Conservation (phyloP, 2,797 vertebrate genomes). For the Pangasius larnaudii region DNA sequence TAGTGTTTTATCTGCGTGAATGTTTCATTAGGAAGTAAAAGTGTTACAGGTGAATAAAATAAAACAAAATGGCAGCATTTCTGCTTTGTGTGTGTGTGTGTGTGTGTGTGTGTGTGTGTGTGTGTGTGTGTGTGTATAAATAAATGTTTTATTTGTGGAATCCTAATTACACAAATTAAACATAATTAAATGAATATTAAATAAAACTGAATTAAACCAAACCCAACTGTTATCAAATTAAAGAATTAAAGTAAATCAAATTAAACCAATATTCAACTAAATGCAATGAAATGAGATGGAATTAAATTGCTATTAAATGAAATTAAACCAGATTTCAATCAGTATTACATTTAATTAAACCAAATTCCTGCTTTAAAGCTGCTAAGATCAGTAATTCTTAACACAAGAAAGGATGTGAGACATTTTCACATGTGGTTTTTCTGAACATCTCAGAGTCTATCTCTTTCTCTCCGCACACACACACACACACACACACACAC, state of each 20-base stretch:
- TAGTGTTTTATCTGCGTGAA: not conserved
- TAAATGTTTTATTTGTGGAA: not conserved
- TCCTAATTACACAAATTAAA: not conserved
- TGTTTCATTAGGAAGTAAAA: not conserved
- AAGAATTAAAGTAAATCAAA: not conserved
- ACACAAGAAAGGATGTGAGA: not conserved
- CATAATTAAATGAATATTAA: not conserved
- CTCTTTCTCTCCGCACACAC: conserved; percentile 1
- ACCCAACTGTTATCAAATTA: not conserved
- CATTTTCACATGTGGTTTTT: not conserved
- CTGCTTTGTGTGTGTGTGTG: not conserved
- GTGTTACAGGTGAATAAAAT: not conserved
- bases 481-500: conserved; percentile 4
- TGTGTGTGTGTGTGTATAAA: no score
- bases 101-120: no score
- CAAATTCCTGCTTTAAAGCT: not conserved
- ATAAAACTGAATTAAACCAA: not conserved
- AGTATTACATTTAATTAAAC: not conserved
- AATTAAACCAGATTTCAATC: not conserved
- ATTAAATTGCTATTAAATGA: not conserved
- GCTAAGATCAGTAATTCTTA: not conserved
- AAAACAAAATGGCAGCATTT: not conserved
- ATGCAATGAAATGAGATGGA: not conserved
- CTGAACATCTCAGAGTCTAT: not conserved
- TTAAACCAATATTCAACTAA: not conserved